Base-by-base conservation (phyloP, 1,140 invertebrate species). In the Zelostemma sp. region DNA sequence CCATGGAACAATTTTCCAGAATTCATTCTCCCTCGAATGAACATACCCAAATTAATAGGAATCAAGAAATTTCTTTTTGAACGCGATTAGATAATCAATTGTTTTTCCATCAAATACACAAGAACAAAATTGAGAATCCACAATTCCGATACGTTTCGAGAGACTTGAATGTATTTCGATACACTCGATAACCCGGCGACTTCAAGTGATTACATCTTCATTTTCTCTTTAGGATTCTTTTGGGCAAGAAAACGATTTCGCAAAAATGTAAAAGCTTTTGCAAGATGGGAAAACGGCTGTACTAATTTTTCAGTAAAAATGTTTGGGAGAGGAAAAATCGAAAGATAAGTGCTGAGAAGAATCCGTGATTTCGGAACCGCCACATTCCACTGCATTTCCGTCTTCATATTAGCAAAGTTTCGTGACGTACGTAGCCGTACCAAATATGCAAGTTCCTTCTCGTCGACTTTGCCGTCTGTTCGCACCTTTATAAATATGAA, bases 361-460 rank as follows among this genome's bases (percentile, higher is more conserved):
- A 15, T 17, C 59, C 25, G 31, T 38, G 25, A 40, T 41, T 35
- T 31, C 41, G 53, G 8, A 11, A 31, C 47, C 17, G 28, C 41
- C 48, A 48, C 19, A 18, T 18, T 12, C 16, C 17, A 18, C 11
- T 19, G 43, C 16, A 11, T 25, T 48, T 48, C 56, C 53, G 12
- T 54, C 46, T 47, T 61, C 74, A 73, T 76, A 77, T 79, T 77
- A 75, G 74, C 61, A 76, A 78, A 76, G 65, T 77, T 80, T 78
- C 69, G 76, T 68, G 70, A 72, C 60, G 50, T 70, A 62, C 60
- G 67, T 68, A 72, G 43, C 46, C 38, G 16, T 41, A 46, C 67
- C 59, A 65, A 66, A 68, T 64, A 72, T 74, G 61, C 63, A 72
- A 73, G 59, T 58, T 59, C 50, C 49, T 43, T 15, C 16, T n/a